These are phyloP conservation scores for Aphelinus atriplicis DNA, from an alignment of 1,140 invertebrate species.

Conservation along the genomic window DNA sequence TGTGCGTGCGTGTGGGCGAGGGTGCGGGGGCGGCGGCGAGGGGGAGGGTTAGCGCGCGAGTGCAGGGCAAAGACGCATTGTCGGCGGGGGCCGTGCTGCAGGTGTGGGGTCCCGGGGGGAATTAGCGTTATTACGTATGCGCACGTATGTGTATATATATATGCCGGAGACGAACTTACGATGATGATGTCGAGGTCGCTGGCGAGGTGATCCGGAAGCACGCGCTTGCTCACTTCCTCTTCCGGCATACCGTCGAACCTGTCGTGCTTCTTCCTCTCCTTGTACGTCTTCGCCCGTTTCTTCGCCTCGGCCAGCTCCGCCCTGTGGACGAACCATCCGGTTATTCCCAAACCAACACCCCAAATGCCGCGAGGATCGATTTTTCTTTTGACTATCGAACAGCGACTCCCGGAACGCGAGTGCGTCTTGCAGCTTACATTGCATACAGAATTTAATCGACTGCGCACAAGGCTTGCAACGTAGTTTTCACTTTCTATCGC, in stretches of 20 bases:
- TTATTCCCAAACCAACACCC: too few species aligned
- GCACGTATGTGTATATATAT: too few species aligned
- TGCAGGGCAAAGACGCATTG: too few species aligned
- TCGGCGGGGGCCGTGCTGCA: too few species aligned
- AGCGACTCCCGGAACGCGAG: too few species aligned
- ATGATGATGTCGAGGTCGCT: conserved; percentile 96
- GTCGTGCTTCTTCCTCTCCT: conserved; percentile 94
- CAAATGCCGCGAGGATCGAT: too few species aligned
- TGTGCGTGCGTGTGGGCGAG: conserved; percentile 23
- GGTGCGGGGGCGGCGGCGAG: neutral
- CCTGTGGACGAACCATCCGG: conserved; percentile 51
- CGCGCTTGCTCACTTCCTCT: conserved; percentile 92
- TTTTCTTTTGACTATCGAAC: too few species aligned
- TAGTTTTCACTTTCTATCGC: too few species aligned
- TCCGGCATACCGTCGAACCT: conserved; percentile 97
- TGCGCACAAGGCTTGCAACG: too few species aligned
- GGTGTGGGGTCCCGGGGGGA: neutral
- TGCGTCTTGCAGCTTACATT: too few species aligned
- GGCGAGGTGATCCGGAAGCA: conserved; percentile 91
- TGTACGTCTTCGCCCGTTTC: conserved; percentile 76
- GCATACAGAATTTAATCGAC: too few species aligned
- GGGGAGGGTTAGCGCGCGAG: neutral
- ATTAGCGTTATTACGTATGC: neutral
- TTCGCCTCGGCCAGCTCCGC: conserved; percentile 74
- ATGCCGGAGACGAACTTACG: conserved; percentile 76